A percentile compares a stretch with the other conserved stretches of the same genome.
Evolutionary conservation across 1,140 invertebrate genomes (phyloP).

Genomic region (Cherax quadricarinatus): DNA sequence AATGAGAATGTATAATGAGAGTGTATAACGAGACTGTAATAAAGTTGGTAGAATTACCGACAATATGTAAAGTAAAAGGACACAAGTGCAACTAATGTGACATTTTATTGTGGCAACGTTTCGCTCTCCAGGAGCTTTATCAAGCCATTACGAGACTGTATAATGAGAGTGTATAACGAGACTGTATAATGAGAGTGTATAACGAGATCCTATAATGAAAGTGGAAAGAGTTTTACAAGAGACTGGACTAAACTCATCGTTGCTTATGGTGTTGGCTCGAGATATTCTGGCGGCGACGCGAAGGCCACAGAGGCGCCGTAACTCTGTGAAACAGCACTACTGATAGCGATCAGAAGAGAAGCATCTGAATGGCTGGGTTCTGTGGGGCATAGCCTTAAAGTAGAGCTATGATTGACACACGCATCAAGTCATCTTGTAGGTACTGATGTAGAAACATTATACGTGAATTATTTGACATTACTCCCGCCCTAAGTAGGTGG

Average conservation of each 20-base stretch:
- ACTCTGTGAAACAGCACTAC: conserved; percentile 16
- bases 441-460: conserved; percentile 40
- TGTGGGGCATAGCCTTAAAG: neutral
- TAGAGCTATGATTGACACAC: conserved; percentile 31
- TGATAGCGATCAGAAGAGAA: conserved; percentile 25
- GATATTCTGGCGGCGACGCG: neutral
- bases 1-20: no score
- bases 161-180: no score
- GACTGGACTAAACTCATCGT: neutral
- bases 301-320: neutral
- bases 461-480: conserved; percentile 24
- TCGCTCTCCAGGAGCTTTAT: no score
- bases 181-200: no score
- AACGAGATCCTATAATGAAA: neutral
- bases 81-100: no score
- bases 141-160: no score
- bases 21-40: no score
- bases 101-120: no score
- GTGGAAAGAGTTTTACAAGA: neutral
- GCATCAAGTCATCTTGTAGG: conserved; percentile 29
- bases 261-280: neutral
- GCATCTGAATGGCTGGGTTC: conserved; percentile 24
- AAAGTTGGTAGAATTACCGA: no score
- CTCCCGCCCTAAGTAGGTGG: conserved; percentile 19
- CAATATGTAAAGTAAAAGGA: no score